phyloP scores from a whole-genome alignment of 2,113 vertebrate species.

The Brachionichthys hirsutus region DNA sequence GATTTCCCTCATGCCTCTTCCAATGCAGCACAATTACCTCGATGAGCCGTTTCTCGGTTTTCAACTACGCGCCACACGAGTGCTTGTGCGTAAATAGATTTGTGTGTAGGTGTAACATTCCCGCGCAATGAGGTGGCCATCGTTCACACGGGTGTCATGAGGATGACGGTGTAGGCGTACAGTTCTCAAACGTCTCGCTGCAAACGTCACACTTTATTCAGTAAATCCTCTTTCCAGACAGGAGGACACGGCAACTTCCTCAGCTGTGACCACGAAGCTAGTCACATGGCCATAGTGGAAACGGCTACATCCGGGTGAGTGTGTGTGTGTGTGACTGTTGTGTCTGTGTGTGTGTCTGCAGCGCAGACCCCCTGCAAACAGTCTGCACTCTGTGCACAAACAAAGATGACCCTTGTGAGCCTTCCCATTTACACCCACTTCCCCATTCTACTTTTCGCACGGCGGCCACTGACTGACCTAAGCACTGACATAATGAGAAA shows the following conservation, averaged over 20 bases:
- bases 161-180: constrained; percentile 10
- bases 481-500: constrained; percentile 37
- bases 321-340: constrained; percentile 30
- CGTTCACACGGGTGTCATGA: constrained; percentile 27
- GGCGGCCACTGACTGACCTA: constrained; percentile 22
- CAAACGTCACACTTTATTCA: constrained; percentile 12
- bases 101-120: constrained; percentile 27
- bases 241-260: constrained; percentile 61
- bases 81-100: constrained; percentile 45
- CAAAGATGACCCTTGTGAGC: constrained; percentile 68
- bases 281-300: constrained; percentile 71
- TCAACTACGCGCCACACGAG: constrained; percentile 37
- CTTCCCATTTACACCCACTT: constrained; percentile 69
- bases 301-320: constrained; percentile 62
- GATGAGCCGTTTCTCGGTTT: constrained; percentile 52
- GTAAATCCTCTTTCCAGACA: constrained; percentile 42
- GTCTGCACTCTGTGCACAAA: constrained; percentile 54
- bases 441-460: constrained; percentile 54
- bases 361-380: constrained; percentile 16
- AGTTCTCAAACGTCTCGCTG: neutral
- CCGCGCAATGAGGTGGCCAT: constrained; percentile 26
- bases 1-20: constrained; percentile 33
- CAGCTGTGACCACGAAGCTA: constrained; percentile 52
- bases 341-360: constrained; percentile 21
- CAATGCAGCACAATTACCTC: constrained; percentile 27